Percentiles rank a stretch among this genome's conserved stretches.
phyloP scores from a whole-genome alignment of 1,140 invertebrate genomes.

The Onthophagus taurus region DNA sequence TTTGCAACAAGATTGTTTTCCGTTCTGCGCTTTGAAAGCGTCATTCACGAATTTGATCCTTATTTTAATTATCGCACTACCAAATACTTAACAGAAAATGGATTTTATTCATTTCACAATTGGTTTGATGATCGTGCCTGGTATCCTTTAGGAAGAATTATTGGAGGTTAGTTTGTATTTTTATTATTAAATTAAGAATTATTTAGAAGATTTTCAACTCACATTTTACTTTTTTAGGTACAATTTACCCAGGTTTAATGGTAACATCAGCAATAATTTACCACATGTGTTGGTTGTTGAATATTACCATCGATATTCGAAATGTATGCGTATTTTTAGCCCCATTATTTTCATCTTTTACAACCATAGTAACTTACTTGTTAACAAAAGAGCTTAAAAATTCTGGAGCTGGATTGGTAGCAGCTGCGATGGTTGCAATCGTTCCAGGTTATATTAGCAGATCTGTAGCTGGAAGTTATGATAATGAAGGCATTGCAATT shows the following conservation, averaged over 20 bases:
- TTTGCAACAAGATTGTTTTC: constrained; percentile 93
- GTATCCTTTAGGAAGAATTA: constrained; percentile 96
- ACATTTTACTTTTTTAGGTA: constrained; percentile 50
- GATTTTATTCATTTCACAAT: constrained; percentile 97
- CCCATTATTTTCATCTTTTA: constrained; percentile 93
- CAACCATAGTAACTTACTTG: constrained; percentile 90
- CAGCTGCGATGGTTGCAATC: constrained; percentile 90
- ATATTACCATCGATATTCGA: constrained; percentile 92
- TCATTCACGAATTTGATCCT: constrained; percentile 98
- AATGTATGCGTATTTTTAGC: constrained; percentile 98
- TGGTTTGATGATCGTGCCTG: constrained; percentile 99
- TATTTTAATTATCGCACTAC: constrained; percentile 99
- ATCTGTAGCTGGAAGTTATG: constrained; percentile 95
- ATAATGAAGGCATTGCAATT: constrained; percentile 98
- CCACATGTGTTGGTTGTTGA: constrained; percentile 77
- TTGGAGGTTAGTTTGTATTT: constrained; percentile 58
- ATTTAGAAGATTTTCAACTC: background rate
- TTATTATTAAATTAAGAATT: background rate
- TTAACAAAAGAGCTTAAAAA: constrained; percentile 92
- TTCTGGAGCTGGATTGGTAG: constrained; percentile 84
- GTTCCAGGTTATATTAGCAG: constrained; percentile 96
- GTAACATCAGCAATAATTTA: constrained; percentile 91
- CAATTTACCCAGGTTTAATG: constrained; percentile 97
- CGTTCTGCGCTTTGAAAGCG: constrained; percentile 93
- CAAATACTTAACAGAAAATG: constrained; percentile 87